Evolutionary conservation across 2,113 vertebrate genomes (phyloP).

Genomic region (Orcinus orca): DNA sequence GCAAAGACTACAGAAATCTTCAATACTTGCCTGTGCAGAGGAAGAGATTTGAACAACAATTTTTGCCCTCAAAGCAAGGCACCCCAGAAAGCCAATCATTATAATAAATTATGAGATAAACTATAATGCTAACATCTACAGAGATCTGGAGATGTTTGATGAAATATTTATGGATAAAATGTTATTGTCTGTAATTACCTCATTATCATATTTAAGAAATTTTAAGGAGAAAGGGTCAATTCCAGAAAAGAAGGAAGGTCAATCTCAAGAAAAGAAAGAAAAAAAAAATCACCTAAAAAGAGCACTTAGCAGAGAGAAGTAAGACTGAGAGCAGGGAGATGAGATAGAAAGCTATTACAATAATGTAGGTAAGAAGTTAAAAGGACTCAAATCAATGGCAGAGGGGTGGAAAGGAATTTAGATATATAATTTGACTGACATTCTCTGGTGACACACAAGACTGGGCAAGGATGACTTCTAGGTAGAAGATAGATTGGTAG

Average conservation of each 20-base stretch:
- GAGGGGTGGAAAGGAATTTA: neutral
- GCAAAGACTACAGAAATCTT: neutral
- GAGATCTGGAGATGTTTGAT: neutral
- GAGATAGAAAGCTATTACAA: neutral
- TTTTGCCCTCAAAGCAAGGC: neutral
- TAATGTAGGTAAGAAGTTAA: neutral
- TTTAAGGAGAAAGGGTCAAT: neutral
- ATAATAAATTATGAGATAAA: neutral
- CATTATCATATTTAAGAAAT: constrained; percentile 12
- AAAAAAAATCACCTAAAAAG: neutral
- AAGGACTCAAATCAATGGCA: neutral
- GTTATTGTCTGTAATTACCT: neutral
- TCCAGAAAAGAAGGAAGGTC: neutral
- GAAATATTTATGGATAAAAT: neutral
- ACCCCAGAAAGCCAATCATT: neutral
- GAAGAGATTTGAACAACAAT: neutral
- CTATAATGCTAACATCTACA: neutral
- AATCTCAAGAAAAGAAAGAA: neutral
- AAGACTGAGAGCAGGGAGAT: neutral
- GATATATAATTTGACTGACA: neutral
- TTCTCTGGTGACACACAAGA: neutral
- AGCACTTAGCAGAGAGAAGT: neutral
- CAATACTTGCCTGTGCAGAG: neutral
- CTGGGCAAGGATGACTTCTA: neutral
- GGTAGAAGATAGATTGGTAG: neutral